Evolutionary conservation across 2,113 vertebrate genomes (phyloP), one percentile per base, ranked within the genome.

Genomic region (Pristiophorus japonicus): DNA sequence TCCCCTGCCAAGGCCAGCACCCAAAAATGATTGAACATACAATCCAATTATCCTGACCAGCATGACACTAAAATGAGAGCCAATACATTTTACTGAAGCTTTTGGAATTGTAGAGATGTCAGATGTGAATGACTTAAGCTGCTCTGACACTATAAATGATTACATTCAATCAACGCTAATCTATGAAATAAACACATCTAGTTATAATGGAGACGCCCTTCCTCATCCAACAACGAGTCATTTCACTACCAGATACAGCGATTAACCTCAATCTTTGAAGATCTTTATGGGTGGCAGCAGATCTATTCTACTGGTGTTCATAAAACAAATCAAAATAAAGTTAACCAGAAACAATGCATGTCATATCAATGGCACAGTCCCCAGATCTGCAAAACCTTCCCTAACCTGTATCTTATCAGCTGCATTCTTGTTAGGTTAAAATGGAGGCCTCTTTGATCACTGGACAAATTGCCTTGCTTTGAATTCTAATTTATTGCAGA

Each of bases 231-330:
- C 7, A 4, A 67, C 18, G 20, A n/a, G 34, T 38, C 42, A 73
- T 42, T 45, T 22, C 42, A 70, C 45, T 47, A 70, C 66, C 42
- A 94, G 42, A 70, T 51, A 51, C 24, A 34, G 38, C 38, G 65
- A 70, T 73, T 94, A 94, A 94, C 42, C 66, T 70, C 93, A 51
- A 70, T 18, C 93, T 94, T 94, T 94, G 93, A 94, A 94, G 93
- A 51, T 47, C 66, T 73, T 42, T 34, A 94, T n/a, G 16, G 63
- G 24, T 90, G 63, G 63, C 92, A 94, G 66, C 65, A 66, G 91
- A 45, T 93, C 62, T 24, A 16, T 94, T 70, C 93, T 45, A 70
- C 11, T 16, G 24, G 22, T 70, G 65, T 27, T 42, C 45, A 67
- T 51, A 51, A 30, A 94, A 51, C n/a, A 70, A 34, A 70, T 67